phyloP scores from a whole-genome alignment of 2,797 vertebrate genomes.

The Mormyrus hasselquistii region DNA sequence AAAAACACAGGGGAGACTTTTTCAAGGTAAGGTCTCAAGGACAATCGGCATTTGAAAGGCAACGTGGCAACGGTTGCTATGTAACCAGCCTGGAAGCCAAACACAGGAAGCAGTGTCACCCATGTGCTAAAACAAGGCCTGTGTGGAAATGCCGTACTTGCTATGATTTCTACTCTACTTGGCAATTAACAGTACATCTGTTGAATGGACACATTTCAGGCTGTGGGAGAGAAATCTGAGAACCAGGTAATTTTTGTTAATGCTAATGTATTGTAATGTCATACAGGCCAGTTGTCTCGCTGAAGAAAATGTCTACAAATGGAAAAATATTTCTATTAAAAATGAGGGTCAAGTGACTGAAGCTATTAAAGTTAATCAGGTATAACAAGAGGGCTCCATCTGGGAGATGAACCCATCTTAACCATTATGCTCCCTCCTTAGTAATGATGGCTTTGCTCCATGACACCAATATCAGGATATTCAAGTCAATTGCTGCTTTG shows the following conservation, averaged over 20 bases:
- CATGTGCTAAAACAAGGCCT: not conserved
- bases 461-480: not conserved
- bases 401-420: not conserved
- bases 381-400: not conserved
- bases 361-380: not conserved
- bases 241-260: not conserved
- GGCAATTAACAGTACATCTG: not conserved
- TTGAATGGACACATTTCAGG: not conserved
- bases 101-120: slow-evolving; percentile 13
- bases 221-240: not conserved
- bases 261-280: not conserved
- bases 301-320: not conserved
- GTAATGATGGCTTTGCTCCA: not conserved
- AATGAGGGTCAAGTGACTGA: not conserved
- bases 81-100: slow-evolving; percentile 11
- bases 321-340: not conserved
- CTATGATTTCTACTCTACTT: not conserved
- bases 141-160: not conserved
- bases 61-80: slow-evolving; percentile 11
- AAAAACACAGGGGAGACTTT: slow-evolving; percentile 10
- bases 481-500: not conserved
- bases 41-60: not conserved
- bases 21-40: slow-evolving; percentile 13
- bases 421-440: not conserved
- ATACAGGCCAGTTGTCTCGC: not conserved